A percentile compares a stretch with the other conserved stretches of the same genome.
These are phyloP conservation scores for Gopherus flavomarginatus DNA, from an alignment of 2,113 vertebrate genomes.

Conservation along the genomic window DNA sequence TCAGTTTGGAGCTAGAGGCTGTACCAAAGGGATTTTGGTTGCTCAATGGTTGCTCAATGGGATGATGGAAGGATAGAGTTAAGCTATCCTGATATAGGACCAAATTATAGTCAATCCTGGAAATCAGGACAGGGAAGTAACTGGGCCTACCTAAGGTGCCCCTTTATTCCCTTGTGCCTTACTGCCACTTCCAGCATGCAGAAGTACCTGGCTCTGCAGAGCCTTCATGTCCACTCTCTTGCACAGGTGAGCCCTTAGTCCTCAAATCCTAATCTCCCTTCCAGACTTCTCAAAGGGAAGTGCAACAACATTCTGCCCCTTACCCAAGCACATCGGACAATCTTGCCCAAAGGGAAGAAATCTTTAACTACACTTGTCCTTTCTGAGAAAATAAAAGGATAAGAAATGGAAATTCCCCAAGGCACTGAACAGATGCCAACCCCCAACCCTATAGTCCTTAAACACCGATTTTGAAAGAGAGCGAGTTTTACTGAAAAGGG, in stretches of 20 bases:
- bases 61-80: neutral
- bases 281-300: too few relatives aligned
- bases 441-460: neutral
- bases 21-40: neutral
- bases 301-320: too few relatives aligned
- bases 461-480: neutral
- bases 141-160: neutral
- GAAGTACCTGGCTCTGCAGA: neutral
- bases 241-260: neutral
- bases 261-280: neutral
- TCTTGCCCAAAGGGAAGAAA: too few relatives aligned
- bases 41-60: neutral
- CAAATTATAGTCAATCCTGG: too few relatives aligned
- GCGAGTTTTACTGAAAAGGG: neutral
- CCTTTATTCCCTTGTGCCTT: neutral
- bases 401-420: neutral
- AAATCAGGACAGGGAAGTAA: too few relatives aligned
- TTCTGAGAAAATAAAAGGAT: neutral
- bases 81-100: neutral
- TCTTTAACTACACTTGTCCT: too few relatives aligned
- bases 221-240: neutral
- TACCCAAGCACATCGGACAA: too few relatives aligned
- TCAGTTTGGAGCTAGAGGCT: neutral
- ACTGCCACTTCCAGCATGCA: neutral
- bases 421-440: neutral